These are phyloP conservation scores for Girardinus metallicus DNA, from an alignment of 2,797 vertebrate species.

Conservation along the genomic window DNA sequence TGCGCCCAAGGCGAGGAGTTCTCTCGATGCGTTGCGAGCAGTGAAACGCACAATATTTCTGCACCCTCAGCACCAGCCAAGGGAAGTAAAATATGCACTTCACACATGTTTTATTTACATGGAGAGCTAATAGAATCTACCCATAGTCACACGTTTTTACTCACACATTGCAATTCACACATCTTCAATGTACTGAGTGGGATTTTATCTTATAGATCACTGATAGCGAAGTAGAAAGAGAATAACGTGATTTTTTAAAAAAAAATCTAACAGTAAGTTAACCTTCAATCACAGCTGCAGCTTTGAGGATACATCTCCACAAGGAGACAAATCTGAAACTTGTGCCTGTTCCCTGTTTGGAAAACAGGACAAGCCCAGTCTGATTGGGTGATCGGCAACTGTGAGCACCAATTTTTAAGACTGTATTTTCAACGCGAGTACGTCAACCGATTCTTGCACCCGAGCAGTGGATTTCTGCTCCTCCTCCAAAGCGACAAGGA, in stretches of 20 bases:
- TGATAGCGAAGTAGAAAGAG: background rate
- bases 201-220: background rate
- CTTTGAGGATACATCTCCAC: background rate
- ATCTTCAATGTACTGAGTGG: background rate
- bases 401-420: background rate
- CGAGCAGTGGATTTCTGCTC: background rate
- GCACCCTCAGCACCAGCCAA: slow-evolving; percentile 45
- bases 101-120: slow-evolving; percentile 67
- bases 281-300: background rate
- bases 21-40: slow-evolving; percentile 38
- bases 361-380: background rate
- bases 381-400: background rate
- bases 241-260: background rate
- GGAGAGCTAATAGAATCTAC: slow-evolving; percentile 24
- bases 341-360: background rate
- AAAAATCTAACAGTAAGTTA: background rate
- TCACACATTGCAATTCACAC: background rate
- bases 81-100: slow-evolving; percentile 53
- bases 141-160: slow-evolving; percentile 34
- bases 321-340: background rate
- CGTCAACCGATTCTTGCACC: background rate
- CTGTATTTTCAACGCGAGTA: background rate
- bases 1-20: slow-evolving; percentile 32
- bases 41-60: slow-evolving; percentile 43
- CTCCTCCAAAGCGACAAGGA: background rate